These are phyloP conservation scores for Homalodisca vitripennis DNA, from an alignment of 1,140 invertebrate genomes.

Conservation along the genomic window DNA sequence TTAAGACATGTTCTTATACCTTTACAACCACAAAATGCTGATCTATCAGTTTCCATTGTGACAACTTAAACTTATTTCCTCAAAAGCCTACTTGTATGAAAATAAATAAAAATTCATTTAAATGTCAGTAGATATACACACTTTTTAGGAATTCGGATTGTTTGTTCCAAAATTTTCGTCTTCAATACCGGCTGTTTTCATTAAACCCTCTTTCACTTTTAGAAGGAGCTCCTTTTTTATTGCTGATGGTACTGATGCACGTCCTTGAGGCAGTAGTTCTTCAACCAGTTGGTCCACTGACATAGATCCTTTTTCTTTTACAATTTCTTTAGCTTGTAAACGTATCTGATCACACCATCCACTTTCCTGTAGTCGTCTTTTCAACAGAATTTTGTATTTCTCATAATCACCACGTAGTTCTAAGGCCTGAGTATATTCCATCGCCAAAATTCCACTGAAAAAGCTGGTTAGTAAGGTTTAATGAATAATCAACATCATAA, in stretches of 20 bases:
- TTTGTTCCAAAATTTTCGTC: too few relatives aligned
- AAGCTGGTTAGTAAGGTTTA: too few relatives aligned
- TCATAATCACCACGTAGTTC: conserved; percentile 4
- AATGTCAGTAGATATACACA: too few relatives aligned
- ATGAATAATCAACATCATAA: too few relatives aligned
- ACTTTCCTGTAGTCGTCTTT: conserved; percentile 24
- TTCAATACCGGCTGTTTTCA: neutral
- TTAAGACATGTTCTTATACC: conserved; percentile 83
- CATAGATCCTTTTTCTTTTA: conserved; percentile 16
- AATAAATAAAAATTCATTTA: too few relatives aligned
- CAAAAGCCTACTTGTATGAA: too few relatives aligned
- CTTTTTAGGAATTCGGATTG: too few relatives aligned
- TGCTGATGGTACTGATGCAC: neutral
- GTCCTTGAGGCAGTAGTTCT: conserved; percentile 11
- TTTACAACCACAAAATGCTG: conserved; percentile 86
- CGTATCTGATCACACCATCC: conserved; percentile 23
- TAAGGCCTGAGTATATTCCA: neutral
- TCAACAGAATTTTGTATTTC: conserved; percentile 11
- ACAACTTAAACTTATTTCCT: too few relatives aligned
- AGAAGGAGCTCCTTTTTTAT: conserved; percentile 18
- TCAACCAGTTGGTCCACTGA: conserved; percentile 21
- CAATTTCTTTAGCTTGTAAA: conserved; percentile 13
- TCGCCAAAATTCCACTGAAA: too few relatives aligned
- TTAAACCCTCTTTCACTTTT: conserved; percentile 10
- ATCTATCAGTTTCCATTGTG: conserved; percentile 59